phyloP scores from a whole-genome alignment of 2,888 invertebrate species.

The Drosophila rubida region DNA sequence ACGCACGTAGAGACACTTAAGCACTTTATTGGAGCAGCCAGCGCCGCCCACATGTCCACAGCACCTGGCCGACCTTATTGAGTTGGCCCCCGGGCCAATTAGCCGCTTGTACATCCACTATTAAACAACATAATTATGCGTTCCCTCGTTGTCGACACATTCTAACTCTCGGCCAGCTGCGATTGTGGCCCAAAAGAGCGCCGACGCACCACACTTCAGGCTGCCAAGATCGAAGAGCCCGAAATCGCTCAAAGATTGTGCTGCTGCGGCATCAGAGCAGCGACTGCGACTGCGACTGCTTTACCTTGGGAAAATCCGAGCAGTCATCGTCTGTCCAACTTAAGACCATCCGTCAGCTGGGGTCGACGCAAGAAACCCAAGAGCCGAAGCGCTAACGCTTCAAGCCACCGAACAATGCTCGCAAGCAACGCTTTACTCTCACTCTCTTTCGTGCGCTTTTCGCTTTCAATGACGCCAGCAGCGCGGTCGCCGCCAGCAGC shows the following conservation, averaged over 20 bases:
- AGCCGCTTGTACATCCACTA: conserved; percentile 31
- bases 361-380: conserved; percentile 14
- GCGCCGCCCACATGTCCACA: conserved; percentile 54
- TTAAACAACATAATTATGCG: conserved; percentile 50
- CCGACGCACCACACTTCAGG: conserved; percentile 46
- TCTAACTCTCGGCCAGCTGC: conserved; percentile 55
- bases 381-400: conserved; percentile 12
- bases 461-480: conserved; percentile 49
- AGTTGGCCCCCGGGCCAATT: conserved; percentile 26
- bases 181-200: conserved; percentile 26
- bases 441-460: conserved; percentile 50
- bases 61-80: conserved; percentile 35
- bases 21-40: conserved; percentile 49
- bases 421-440: conserved; percentile 44
- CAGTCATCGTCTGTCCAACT: conserved; percentile 63
- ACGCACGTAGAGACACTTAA: conserved; percentile 63
- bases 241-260: conserved; percentile 48
- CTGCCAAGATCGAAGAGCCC: conserved; percentile 30
- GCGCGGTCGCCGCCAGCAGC: conserved; percentile 6
- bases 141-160: conserved; percentile 42
- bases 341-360: conserved; percentile 46
- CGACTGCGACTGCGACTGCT: conserved; percentile 9
- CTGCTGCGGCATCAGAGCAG: conserved; percentile 21
- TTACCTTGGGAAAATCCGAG: conserved; percentile 80
- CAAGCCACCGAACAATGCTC: conserved; percentile 21